Percentiles rank a stretch among this genome's conserved stretches.
phyloP scores from a whole-genome alignment of 2,113 vertebrate genomes.

The Scalopus aquaticus region DNA sequence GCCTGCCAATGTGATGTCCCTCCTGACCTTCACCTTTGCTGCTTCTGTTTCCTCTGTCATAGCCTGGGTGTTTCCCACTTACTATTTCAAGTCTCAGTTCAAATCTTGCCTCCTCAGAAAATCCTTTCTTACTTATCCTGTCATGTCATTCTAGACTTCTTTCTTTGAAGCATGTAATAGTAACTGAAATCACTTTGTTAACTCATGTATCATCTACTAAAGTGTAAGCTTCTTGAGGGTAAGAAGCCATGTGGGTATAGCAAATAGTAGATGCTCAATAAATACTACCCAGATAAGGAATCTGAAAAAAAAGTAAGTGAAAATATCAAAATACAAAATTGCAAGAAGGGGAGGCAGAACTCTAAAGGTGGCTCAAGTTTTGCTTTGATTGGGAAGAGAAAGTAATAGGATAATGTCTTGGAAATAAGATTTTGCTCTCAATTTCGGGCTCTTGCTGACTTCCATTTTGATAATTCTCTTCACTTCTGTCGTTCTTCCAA shows the following conservation, averaged over 20 bases:
- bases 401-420: not conserved
- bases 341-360: not conserved
- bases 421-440: not conserved
- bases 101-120: not conserved
- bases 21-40: not conserved
- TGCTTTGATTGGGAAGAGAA: not conserved
- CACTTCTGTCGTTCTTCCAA: constrained; percentile 54
- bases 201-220: not conserved
- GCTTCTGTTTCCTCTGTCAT: not conserved
- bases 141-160: not conserved
- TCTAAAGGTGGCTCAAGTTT: not conserved
- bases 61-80: not conserved
- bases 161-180: not conserved
- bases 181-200: not conserved
- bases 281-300: not conserved
- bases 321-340: not conserved
- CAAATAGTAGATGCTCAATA: not conserved
- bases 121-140: not conserved
- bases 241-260: not conserved
- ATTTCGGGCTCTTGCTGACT: not conserved
- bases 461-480: not conserved
- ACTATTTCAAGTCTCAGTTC: not conserved
- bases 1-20: fast-evolving
- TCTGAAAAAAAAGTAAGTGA: not conserved
- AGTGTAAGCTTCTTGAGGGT: not conserved